Evolutionary conservation across 2,797 vertebrate genomes (phyloP).

Genomic region (Sebastes iracundus): DNA sequence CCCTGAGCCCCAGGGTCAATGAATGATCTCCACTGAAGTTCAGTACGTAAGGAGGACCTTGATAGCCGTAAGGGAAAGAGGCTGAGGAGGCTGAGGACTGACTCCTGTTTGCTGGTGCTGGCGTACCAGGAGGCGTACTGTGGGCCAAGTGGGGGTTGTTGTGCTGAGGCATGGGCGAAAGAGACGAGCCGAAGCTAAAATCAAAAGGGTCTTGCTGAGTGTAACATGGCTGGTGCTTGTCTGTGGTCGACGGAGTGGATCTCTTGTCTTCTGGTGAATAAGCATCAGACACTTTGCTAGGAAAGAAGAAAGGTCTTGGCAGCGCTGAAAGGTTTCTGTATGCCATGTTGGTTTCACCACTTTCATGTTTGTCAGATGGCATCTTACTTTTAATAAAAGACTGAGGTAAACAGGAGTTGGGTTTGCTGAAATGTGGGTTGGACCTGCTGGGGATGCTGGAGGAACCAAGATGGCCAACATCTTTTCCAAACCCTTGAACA

Average conservation of each 20-base stretch:
- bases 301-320: slow-evolving; percentile 73
- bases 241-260: slow-evolving; percentile 38
- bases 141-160: slow-evolving; percentile 74
- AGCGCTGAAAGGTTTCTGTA: slow-evolving; percentile 74
- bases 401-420: slow-evolving; percentile 63
- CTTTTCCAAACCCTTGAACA: slow-evolving; percentile 66
- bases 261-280: slow-evolving; percentile 71
- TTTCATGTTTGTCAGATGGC: slow-evolving; percentile 66
- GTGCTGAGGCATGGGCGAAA: slow-evolving; percentile 77
- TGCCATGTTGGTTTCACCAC: slow-evolving; percentile 49
- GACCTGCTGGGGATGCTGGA: slow-evolving; percentile 58
- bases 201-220: slow-evolving; percentile 80
- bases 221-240: slow-evolving; percentile 78
- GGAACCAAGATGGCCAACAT: slow-evolving; percentile 39
- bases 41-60: slow-evolving; percentile 83
- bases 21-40: slow-evolving; percentile 87
- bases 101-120: slow-evolving; percentile 72
- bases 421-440: slow-evolving; percentile 60
- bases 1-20: slow-evolving; percentile 83
- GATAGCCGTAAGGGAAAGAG: slow-evolving; percentile 74
- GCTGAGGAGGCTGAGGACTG: slow-evolving; percentile 65
- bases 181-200: slow-evolving; percentile 74
- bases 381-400: slow-evolving; percentile 73
- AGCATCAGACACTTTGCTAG: slow-evolving; percentile 64
- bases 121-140: slow-evolving; percentile 66